Evolutionary conservation across 2,113 vertebrate species (phyloP).

Genomic region (Sapayoa aenigma): DNA sequence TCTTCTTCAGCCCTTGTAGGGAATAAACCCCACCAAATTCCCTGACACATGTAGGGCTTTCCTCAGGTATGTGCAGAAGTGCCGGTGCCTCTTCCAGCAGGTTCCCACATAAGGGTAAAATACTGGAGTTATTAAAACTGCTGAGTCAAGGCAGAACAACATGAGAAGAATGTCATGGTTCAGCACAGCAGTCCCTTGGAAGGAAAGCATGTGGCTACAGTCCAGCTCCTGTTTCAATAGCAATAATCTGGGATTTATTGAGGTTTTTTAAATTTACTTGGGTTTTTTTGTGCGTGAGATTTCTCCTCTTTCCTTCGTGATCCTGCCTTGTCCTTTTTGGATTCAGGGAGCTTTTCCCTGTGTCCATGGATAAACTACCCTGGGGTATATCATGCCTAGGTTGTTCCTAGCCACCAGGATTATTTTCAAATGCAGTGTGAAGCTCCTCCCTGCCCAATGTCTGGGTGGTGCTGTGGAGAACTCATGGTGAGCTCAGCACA

Average conservation of each 20-base stretch:
- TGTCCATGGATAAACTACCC: rapidly evolving
- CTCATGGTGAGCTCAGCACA: rapidly evolving
- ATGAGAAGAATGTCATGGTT: rapidly evolving
- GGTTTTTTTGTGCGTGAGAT: not conserved
- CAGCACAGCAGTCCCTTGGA: not conserved
- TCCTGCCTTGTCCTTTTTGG: not conserved
- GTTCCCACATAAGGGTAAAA: rapidly evolving
- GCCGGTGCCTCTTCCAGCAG: not conserved
- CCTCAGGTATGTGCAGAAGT: not conserved
- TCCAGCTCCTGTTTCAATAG: not conserved
- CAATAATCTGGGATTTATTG: not conserved
- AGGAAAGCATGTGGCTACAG: not conserved
- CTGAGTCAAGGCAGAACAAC: not conserved
- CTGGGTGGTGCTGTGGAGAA: not conserved
- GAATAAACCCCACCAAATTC: not conserved
- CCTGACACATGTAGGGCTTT: rapidly evolving
- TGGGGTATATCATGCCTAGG: rapidly evolving
- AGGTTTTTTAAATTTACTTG: not conserved
- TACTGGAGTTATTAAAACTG: not conserved
- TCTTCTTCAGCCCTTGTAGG: not conserved
- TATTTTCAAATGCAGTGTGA: rapidly evolving
- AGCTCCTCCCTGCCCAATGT: rapidly evolving
- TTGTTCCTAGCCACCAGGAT: rapidly evolving
- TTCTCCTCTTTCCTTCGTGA: not conserved
- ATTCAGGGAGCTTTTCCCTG: rapidly evolving